Percentiles rank a stretch among this genome's conserved stretches.
phyloP scores from a whole-genome alignment of 2,888 invertebrate genomes.

The Meta bourneti region DNA sequence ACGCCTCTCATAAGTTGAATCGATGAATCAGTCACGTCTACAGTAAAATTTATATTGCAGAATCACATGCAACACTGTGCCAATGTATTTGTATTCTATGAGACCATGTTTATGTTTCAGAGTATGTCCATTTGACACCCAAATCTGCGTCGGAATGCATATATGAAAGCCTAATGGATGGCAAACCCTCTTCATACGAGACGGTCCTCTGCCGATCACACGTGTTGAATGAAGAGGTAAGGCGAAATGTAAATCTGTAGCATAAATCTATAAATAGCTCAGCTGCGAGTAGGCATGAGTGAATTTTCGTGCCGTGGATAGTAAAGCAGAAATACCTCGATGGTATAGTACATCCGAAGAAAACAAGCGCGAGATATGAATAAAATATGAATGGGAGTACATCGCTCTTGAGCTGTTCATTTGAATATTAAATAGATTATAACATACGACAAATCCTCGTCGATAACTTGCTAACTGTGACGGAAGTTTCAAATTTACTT shows the following conservation, averaged over 20 bases:
- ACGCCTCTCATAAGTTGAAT: no score
- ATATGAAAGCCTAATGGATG: constrained; percentile 67
- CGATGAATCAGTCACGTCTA: no score
- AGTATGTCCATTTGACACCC: constrained; percentile 63
- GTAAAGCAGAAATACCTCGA: neutral
- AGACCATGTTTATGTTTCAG: constrained; percentile 10
- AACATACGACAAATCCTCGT: neutral
- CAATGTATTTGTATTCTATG: no score
- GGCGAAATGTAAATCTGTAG: neutral
- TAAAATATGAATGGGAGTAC: neutral
- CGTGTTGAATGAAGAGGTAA: constrained; percentile 68
- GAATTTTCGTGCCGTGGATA: no score
- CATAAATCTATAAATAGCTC: neutral
- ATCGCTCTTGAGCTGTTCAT: neutral
- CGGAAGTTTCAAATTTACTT: no score
- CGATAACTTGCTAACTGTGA: no score
- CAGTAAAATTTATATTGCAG: no score
- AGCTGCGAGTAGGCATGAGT: neutral
- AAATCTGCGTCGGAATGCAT: constrained; percentile 70
- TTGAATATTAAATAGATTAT: neutral
- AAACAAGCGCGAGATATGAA: neutral
- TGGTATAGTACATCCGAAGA: neutral
- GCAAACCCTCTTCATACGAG: constrained; percentile 66
- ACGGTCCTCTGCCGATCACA: constrained; percentile 68
- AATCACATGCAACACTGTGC: no score